Evolutionary conservation across 2,888 invertebrate species (phyloP), one percentile per base, ranked within the genome.

Genomic region (Celastrina argiolus): DNA sequence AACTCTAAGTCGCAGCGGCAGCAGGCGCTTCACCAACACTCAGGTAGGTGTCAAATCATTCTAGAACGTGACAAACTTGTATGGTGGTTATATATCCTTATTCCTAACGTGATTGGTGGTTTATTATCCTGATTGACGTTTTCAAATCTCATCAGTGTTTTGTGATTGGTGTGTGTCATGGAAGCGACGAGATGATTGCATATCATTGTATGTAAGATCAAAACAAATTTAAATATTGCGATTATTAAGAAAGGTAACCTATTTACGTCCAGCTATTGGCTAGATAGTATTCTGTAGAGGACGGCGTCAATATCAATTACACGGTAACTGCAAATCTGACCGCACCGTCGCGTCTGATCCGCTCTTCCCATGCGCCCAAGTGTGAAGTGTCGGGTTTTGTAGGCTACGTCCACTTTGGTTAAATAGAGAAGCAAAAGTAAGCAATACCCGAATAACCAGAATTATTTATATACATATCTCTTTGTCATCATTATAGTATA

Each of bases 1-100:
- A 65, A 97, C 97, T 1, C 92, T 97, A 71, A 94, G 96, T 76
- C 92, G 97, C 67, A 96, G 96, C 70, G 97, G 97, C 65, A 96
- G 96, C 81, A 92, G 94, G 72, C 89, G 96, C 75, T 96, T 96
- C 84, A 94, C 94, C 78, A 94, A 92, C 74, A 92, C 93, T 67
- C 92, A 92, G 79, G 93, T 93, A 86, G 69, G 84, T 81, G 59
- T 8, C 7, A 51, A 59, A 51, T 45, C 58, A 63, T 58, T 28
- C 8, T 8, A 45, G 18, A 45, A 58, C 58, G n/a, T n/a, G n/a
- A n/a, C n/a, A n/a, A n/a, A n/a, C n/a, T n/a, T n/a, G n/a, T n/a
- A n/a, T n/a, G n/a, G n/a, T n/a, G n/a, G n/a, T n/a, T n/a, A n/a
- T n/a, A n/a, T n/a, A n/a, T n/a, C n/a, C n/a, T 1, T 12, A n/a